Percentiles rank a stretch among this genome's conserved stretches.
Evolutionary conservation across 2,888 invertebrate species (phyloP).

Genomic region (Acrobasis suavella): DNA sequence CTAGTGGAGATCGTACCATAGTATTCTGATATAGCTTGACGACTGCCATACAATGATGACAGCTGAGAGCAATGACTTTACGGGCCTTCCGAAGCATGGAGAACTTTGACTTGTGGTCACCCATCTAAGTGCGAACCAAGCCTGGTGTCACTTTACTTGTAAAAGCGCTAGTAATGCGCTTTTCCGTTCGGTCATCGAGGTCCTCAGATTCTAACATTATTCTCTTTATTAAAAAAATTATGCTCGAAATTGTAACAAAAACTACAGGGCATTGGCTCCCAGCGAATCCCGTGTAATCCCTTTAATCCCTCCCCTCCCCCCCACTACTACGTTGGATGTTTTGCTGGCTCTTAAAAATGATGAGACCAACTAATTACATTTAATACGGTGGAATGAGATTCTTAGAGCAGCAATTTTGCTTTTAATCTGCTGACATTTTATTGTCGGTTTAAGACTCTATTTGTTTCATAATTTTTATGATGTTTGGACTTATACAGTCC

Average conservation of each 20-base stretch:
- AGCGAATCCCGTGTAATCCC: neutral
- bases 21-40: too few species aligned
- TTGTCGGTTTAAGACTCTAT: neutral
- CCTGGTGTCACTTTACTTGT: too few species aligned
- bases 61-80: too few species aligned
- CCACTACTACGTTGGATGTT: neutral
- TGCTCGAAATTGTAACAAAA: conserved; percentile 1
- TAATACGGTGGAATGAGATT: conserved; percentile 2
- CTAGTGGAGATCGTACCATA: too few species aligned
- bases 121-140: too few species aligned
- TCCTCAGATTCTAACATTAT: neutral
- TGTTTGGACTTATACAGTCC: too few species aligned
- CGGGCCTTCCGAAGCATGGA: too few species aligned
- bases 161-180: too few species aligned
- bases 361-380: conserved; percentile 2
- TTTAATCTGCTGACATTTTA: neutral
- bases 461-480: neutral
- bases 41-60: too few species aligned
- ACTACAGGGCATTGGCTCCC: conserved; percentile 2
- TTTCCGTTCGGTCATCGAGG: neutral
- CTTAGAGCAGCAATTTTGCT: neutral
- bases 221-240: neutral
- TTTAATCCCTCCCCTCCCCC: neutral
- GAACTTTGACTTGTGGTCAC: too few species aligned
- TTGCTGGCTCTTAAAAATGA: conserved; percentile 1